phyloP scores from a whole-genome alignment of 2,113 vertebrate species.

The Bolborhynchus lineola region DNA sequence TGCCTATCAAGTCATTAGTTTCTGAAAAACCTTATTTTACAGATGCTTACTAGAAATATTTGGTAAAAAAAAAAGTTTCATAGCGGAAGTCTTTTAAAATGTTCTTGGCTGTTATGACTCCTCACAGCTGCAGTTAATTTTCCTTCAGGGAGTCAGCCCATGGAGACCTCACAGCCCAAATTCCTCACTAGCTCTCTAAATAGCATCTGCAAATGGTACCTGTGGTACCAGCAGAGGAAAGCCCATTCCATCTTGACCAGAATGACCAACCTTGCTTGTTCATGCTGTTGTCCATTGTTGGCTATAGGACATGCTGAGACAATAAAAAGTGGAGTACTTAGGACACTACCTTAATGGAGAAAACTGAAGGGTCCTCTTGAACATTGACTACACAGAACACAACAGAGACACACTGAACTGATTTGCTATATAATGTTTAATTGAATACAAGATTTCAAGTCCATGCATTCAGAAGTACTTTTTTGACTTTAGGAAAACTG shows the following conservation, averaged over 20 bases:
- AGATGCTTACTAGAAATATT: not conserved
- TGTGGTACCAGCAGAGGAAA: not conserved
- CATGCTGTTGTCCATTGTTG: not conserved
- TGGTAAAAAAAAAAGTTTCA: not conserved
- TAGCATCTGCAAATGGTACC: not conserved
- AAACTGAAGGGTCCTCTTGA: not conserved
- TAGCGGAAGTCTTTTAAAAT: not conserved
- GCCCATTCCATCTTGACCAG: not conserved
- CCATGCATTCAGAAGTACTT: not conserved
- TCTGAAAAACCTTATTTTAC: conserved; percentile 12
- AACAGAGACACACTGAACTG: not conserved
- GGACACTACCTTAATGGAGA: not conserved
- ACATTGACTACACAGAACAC: not conserved
- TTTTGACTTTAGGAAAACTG: not conserved
- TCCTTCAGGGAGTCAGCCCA: not conserved
- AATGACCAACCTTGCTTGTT: not conserved
- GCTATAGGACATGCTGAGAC: not conserved
- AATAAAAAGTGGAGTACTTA: not conserved
- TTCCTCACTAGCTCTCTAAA: not conserved
- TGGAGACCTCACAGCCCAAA: not conserved
- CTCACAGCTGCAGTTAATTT: not conserved
- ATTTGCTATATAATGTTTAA: not conserved
- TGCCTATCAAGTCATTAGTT: not conserved
- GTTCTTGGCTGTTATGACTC: not conserved
- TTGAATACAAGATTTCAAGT: not conserved